phyloP scores from a whole-genome alignment of 2,888 invertebrate genomes.

The Argyresthia goedartella region DNA sequence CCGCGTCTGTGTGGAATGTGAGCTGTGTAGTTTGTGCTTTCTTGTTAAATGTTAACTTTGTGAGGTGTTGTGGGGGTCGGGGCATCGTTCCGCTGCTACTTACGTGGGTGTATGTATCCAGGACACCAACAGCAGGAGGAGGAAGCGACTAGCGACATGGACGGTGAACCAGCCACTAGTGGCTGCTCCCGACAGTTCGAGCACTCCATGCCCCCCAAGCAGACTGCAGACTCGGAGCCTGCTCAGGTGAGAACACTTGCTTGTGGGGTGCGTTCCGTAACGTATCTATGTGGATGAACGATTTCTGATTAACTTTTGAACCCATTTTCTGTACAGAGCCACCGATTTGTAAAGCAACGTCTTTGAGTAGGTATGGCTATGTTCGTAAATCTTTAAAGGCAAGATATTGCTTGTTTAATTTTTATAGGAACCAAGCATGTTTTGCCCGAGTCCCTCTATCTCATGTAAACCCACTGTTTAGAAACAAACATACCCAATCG shows the following conservation, averaged over 20 bases:
- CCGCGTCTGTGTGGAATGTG: conserved; percentile 58
- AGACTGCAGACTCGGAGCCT: conserved; percentile 44
- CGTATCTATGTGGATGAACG: too few relatives aligned
- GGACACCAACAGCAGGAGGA: conserved; percentile 93
- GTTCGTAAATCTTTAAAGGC: too few relatives aligned
- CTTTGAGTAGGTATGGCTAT: too few relatives aligned
- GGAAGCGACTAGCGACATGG: conserved; percentile 87
- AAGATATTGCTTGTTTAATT: too few relatives aligned
- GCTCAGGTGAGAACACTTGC: conserved; percentile 39
- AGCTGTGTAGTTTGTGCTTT: conserved; percentile 64
- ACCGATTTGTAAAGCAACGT: not conserved
- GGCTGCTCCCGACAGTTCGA: conserved; percentile 86
- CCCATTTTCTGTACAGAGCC: not conserved
- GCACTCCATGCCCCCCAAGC: conserved; percentile 67
- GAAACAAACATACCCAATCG: too few relatives aligned
- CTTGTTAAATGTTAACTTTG: conserved; percentile 11
- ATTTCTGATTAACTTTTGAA: too few relatives aligned
- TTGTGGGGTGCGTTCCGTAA: conserved; percentile 30
- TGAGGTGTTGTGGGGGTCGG: conserved; percentile 26
- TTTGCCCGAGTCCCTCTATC: too few relatives aligned
- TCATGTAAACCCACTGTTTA: too few relatives aligned
- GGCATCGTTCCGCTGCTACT: conserved; percentile 41
- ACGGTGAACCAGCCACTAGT: conserved; percentile 80
- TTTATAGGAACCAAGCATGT: too few relatives aligned
- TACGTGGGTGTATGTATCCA: conserved; percentile 71